Evolutionary conservation across 2,113 vertebrate species (phyloP), one percentile per base, ranked within the genome.

Genomic region (Agelaius phoeniceus): DNA sequence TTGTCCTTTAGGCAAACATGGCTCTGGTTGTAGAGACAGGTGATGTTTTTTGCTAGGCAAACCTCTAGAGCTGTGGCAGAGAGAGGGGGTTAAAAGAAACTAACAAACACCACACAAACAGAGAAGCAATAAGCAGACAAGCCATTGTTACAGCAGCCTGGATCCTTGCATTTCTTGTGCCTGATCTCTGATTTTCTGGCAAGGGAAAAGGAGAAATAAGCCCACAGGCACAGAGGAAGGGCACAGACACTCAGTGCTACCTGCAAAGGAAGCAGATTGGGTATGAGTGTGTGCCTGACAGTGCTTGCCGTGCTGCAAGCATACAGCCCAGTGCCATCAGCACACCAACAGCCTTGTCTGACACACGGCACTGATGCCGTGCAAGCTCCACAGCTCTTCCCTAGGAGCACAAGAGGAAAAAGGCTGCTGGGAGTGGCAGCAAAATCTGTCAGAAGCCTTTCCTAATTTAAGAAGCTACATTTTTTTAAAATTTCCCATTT

Each of bases 291-390:
- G 66, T 48, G 61, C 51, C 84, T 84, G 23, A 27, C 67, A 73
- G 28, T 24, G n/a, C 72, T 61, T 84, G 39, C 24, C 81, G 76
- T 44, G 33, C 15, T 90, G 48, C 16, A 28, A 51, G 15, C 28
- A 30, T 52, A 23, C n/a, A 84, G 57, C 55, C 9, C 43, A 44
- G 81, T 58, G 54, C 22, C 7, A 15, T 35, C 74, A 37, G 69
- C 62, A 59, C 35, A 82, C 23, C 33, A 63, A 39, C 20, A 67
- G 66, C 93, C 59, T 55, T 28, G 33, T 68, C 37, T 77, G 72
- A 83, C 46, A 58, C 22, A 27, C 0, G 0, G 43, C 22, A 1
- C 0, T 12, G 62, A 49, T n/a, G 52, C 76, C 0, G 0, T 33
- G 30, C 27, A 35, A 68, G 33, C 37, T 93, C 27, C 33, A 24